These are phyloP conservation scores for Ferrisia virgata DNA, from an alignment of 2,888 invertebrate genomes.

Conservation along the genomic window DNA sequence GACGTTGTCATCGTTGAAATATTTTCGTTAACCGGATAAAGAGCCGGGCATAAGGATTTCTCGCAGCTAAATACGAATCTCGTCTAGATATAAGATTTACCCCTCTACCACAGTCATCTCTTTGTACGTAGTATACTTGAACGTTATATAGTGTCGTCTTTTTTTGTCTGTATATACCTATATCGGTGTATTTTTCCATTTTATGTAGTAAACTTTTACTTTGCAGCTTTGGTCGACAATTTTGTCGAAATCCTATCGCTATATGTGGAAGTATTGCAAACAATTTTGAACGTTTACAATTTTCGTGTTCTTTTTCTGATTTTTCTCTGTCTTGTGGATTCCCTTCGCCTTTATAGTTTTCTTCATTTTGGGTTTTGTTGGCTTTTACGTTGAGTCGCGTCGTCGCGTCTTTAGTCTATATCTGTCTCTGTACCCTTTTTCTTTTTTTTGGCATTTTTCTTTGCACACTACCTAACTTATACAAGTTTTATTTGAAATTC, in stretches of 20 bases:
- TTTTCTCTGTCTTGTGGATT: background rate
- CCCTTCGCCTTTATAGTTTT: too few relatives aligned
- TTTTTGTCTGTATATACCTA: background rate
- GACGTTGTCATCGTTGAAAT: background rate
- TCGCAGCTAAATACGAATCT: conserved; percentile 6
- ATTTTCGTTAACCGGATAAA: conserved; percentile 1
- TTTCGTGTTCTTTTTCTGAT: background rate
- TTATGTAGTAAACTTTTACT: background rate
- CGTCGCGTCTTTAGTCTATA: background rate
- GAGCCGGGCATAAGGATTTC: background rate
- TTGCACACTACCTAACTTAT: background rate
- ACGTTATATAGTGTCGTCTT: too few relatives aligned
- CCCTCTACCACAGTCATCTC: too few relatives aligned
- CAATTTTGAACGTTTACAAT: background rate
- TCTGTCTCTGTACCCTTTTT: background rate
- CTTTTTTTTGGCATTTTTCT: background rate
- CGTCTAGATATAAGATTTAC: too few relatives aligned
- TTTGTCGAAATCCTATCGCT: background rate
- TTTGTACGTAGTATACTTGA: too few relatives aligned
- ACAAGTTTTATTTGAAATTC: background rate
- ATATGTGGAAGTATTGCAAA: background rate
- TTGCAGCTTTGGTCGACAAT: background rate
- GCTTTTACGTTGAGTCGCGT: background rate
- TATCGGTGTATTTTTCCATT: background rate
- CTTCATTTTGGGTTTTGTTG: background rate